Conservation (phyloP, 2,888 invertebrate species). For the Archips crataeganus region DNA sequence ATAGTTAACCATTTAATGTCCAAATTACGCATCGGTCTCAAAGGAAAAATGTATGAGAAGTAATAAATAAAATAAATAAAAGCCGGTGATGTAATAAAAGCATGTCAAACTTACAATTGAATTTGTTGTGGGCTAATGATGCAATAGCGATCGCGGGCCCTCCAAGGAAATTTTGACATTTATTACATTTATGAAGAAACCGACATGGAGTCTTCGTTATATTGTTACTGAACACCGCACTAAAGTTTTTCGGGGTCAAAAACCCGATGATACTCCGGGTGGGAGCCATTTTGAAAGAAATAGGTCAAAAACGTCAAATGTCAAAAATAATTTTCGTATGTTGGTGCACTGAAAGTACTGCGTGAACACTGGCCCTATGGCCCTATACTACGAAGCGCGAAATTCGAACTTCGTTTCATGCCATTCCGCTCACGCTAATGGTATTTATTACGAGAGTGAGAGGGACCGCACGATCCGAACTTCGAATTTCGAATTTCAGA, state of each 20-base stretch:
- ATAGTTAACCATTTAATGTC: not conserved
- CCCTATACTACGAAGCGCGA: no score
- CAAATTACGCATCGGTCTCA: not conserved
- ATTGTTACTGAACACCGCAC: slow-evolving; percentile 79
- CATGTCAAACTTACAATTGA: slow-evolving; percentile 80
- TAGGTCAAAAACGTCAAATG: slow-evolving; percentile 43
- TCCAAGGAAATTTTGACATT: slow-evolving; percentile 71
- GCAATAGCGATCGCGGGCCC: slow-evolving; percentile 65
- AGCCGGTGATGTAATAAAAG: slow-evolving; percentile 82
- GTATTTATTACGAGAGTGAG: no score
- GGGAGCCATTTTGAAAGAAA: slow-evolving; percentile 85
- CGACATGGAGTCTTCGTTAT: slow-evolving; percentile 80
- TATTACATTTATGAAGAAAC: slow-evolving; percentile 81
- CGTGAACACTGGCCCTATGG: no score
- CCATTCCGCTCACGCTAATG: no score
- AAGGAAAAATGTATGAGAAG: not conserved
- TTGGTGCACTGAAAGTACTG: no score
- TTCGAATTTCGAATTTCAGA: no score
- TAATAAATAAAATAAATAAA: slow-evolving; percentile 48
- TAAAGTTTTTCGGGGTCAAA: slow-evolving; percentile 85
- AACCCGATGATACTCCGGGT: slow-evolving; percentile 87
- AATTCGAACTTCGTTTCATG: no score
- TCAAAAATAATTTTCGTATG: slow-evolving; percentile 22
- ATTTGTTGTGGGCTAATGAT: slow-evolving; percentile 69
- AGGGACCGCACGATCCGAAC: no score